Evolutionary conservation across 2,888 invertebrate species (phyloP), one percentile per base, ranked within the genome.

Genomic region (Phasia obesa): DNA sequence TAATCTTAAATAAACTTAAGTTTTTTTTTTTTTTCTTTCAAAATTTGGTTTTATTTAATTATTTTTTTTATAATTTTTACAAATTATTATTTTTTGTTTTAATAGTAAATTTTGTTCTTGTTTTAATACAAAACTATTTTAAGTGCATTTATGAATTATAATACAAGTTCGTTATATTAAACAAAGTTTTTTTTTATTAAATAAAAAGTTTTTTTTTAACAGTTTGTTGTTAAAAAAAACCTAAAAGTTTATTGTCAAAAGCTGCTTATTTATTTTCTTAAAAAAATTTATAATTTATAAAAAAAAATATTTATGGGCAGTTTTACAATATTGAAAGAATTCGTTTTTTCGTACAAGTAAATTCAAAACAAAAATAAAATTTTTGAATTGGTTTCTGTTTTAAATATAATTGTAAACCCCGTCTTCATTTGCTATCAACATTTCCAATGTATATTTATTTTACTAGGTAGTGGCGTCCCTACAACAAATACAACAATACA

Each of bases 101-200:
- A 62, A 5, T 53, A 42, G 51, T 55, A 25, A 27, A n/a, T 60
- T 60, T 21, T 2, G 19, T 59, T 60, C 49, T 21, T 53, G 17
- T 17, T 74, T 65, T 53, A 59, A 51, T 38, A 13, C 1, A 51
- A 77, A 65, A 71, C 55, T 59, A 67, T 71, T 83, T 82, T 57
- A 73, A 77, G 80, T 80, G 23, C 35, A 53, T 84, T 78, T 60
- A 71, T 53, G 55, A 5, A 44, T 60, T 84, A 59, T 77, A 44
- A 60, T 77, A 75, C 57, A 65, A 73, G n/a, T 55, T 64, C 38
- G 42, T 64, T 35, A n/a, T 57, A 55, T 65, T 21, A 4, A 0
- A 62, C 17, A 73, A 55, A 27, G n/a, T n/a, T n/a, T n/a, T n/a
- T n/a, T n/a, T 15, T 27, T 3, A 27, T 27, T 27, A 3, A 5